Percentiles rank a stretch among this genome's conserved stretches.
Conservation (phyloP, 2,888 invertebrate species). For the Orchestes rusci region DNA sequence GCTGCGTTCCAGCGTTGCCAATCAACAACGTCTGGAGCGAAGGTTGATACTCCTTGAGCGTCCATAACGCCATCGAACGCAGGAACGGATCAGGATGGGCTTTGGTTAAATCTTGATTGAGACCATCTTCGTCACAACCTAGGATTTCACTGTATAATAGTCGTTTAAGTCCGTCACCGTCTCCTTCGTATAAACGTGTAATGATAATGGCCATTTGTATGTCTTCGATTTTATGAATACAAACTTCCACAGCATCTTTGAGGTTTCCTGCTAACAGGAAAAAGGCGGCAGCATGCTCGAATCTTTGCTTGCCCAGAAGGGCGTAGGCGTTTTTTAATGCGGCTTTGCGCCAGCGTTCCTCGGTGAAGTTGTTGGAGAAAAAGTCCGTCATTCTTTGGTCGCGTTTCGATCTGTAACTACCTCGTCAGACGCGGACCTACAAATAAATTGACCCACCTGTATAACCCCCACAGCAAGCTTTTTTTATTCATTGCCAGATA, state of each 20-base stretch:
- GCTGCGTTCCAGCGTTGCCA: slow-evolving; percentile 69
- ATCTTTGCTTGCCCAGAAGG: slow-evolving; percentile 86
- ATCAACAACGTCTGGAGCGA: slow-evolving; percentile 80
- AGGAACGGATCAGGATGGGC: slow-evolving; percentile 95
- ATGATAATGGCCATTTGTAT: slow-evolving; percentile 93
- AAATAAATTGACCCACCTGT: slow-evolving; percentile 40
- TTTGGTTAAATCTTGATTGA: slow-evolving; percentile 62
- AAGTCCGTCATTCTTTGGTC: slow-evolving; percentile 93
- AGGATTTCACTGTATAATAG: slow-evolving; percentile 73
- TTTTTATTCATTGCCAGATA: slow-evolving; percentile 99
- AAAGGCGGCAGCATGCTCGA: slow-evolving; percentile 97
- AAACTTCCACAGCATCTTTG: slow-evolving; percentile 92
- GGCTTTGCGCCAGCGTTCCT: slow-evolving; percentile 94
- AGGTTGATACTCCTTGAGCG: slow-evolving; percentile 82
- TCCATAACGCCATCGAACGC: slow-evolving; percentile 96
- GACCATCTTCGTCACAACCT: slow-evolving; percentile 60
- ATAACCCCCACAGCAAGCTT: slow-evolving; percentile 91
- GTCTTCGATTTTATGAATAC: slow-evolving; percentile 86
- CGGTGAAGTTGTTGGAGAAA: slow-evolving; percentile 88
- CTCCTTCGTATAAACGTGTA: slow-evolving; percentile 83
- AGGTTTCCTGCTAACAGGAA: slow-evolving; percentile 92
- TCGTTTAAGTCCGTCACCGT: slow-evolving; percentile 62
- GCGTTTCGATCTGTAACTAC: slow-evolving; percentile 56
- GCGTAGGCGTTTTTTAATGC: slow-evolving; percentile 98
- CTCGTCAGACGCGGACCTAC: neutral